Evolutionary conservation across 2,888 invertebrate genomes (phyloP).

Genomic region (Lycocerus yunnanus): DNA sequence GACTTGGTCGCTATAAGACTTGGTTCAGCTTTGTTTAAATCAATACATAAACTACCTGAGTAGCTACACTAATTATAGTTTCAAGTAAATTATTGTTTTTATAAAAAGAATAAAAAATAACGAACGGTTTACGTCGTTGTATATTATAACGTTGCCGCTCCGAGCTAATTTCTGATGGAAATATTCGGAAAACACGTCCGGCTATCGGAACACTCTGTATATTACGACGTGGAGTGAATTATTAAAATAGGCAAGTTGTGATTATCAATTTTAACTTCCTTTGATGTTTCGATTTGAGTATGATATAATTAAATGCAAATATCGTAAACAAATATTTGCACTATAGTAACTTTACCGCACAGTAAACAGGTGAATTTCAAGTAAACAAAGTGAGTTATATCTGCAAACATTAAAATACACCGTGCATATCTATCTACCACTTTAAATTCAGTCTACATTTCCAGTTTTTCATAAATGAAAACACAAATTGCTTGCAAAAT

Average conservation of each 20-base stretch:
- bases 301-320: constrained; percentile 36
- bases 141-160: neutral
- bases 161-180: neutral
- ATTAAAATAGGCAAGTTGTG: constrained; percentile 27
- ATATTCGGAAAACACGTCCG: neutral
- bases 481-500: neutral
- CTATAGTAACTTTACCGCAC: constrained; percentile 23
- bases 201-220: neutral
- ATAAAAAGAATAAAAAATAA: neutral
- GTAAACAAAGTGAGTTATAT: constrained; percentile 13
- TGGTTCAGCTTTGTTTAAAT: constrained; percentile 54
- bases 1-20: constrained; percentile 51
- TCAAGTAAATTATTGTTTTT: constrained; percentile 1
- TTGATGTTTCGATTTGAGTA: constrained; percentile 33
- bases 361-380: constrained; percentile 20
- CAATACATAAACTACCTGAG: constrained; percentile 51
- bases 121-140: neutral
- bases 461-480: neutral
- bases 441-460: neutral
- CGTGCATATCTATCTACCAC: neutral
- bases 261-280: constrained; percentile 22
- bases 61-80: constrained; percentile 27
- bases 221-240: constrained; percentile 30
- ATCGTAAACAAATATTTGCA: constrained; percentile 35
- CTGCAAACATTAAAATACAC: neutral